Evolutionary conservation across 2,797 vertebrate species (phyloP).

Genomic region (Sebastes umbrosus): DNA sequence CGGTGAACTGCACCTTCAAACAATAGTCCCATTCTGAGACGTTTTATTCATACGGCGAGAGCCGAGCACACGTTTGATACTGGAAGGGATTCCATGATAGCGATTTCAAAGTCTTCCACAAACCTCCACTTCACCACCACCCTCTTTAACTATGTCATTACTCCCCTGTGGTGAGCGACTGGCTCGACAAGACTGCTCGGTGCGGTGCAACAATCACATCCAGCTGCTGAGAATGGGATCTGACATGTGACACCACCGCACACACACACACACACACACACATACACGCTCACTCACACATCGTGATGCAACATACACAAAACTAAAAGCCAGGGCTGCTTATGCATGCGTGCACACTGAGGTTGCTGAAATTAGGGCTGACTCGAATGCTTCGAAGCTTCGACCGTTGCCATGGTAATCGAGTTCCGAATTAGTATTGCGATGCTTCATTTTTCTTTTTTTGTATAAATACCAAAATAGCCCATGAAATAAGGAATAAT

Average conservation of each 20-base stretch:
- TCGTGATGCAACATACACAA: slow-evolving; percentile 29
- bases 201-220: slow-evolving; percentile 77
- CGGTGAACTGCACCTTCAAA: slow-evolving; percentile 28
- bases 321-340: neutral
- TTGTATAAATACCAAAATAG: no score
- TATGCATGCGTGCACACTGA: neutral
- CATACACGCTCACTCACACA: slow-evolving; percentile 6
- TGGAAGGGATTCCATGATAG: slow-evolving; percentile 40
- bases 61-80: slow-evolving; percentile 36
- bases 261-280: neutral
- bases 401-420: no score
- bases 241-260: slow-evolving; percentile 59
- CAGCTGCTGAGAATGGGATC: slow-evolving; percentile 74
- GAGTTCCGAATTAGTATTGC: no score
- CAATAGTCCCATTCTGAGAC: slow-evolving; percentile 39
- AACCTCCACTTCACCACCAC: slow-evolving; percentile 48
- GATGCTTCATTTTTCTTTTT: no score
- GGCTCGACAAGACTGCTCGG: slow-evolving; percentile 47
- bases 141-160: slow-evolving; percentile 74
- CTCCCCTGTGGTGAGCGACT: slow-evolving; percentile 60
- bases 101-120: slow-evolving; percentile 68
- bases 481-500: no score
- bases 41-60: slow-evolving; percentile 23
- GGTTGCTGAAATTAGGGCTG: neutral
- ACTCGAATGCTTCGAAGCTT: no score